Conservation (phyloP, 2,888 invertebrate genomes). For the Oxyscelio sp. region DNA sequence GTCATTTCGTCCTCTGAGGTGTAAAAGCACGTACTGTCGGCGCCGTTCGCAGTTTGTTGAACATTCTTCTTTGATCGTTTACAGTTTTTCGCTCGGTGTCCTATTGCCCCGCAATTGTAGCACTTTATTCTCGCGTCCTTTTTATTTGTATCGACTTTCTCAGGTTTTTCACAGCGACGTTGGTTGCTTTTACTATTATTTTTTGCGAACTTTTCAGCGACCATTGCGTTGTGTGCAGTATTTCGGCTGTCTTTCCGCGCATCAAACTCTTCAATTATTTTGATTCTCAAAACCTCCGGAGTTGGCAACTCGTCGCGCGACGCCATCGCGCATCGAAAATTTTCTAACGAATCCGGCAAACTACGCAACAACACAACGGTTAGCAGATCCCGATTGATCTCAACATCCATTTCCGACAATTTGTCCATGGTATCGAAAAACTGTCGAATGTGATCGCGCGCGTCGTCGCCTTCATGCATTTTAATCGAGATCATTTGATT, state of each 20-base stretch:
- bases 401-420: conserved; percentile 13
- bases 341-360: neutral
- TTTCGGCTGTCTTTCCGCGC: neutral
- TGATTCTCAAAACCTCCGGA: neutral
- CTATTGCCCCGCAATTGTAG: conserved; percentile 29
- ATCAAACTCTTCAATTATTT: neutral
- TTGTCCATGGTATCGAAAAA: conserved; percentile 23
- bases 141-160: neutral
- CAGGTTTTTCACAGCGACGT: neutral
- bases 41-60: neutral
- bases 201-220: neutral
- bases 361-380: neutral
- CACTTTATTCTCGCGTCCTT: conserved; percentile 30
- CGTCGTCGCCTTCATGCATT: conserved; percentile 49
- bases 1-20: neutral
- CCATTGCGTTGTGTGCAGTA: neutral
- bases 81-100: conserved; percentile 49
- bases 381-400: neutral
- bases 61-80: conserved; percentile 1
- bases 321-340: neutral
- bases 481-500: conserved; percentile 46
- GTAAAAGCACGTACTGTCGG: neutral
- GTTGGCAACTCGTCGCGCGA: neutral
- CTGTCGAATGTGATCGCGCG: too few relatives aligned
- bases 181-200: neutral